Evolutionary conservation across 2,797 vertebrate species (phyloP).

Genomic region (Poeciliopsis gracilis): DNA sequence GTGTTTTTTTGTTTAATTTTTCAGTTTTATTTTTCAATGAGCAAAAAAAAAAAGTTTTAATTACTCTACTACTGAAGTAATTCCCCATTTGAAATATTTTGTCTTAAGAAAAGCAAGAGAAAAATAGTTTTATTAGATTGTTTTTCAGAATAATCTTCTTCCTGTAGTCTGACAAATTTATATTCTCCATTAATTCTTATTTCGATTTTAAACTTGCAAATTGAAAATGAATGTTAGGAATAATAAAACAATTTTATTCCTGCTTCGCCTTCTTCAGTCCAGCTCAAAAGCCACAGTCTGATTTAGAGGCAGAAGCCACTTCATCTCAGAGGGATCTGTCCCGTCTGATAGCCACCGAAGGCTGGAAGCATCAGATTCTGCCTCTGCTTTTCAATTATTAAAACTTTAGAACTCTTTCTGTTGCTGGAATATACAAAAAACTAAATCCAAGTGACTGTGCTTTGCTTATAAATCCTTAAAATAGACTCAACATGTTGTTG

Average conservation of each 20-base stretch:
- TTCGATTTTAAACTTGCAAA: not conserved
- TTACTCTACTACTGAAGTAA: not conserved
- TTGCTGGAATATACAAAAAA: not conserved
- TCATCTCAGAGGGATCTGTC: not conserved
- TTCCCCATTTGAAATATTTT: not conserved
- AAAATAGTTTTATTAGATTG: not conserved
- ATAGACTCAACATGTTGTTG: not conserved
- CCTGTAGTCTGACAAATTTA: not conserved
- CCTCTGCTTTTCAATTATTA: not conserved
- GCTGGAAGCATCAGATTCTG: not conserved
- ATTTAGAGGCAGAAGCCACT: not conserved
- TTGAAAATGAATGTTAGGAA: not conserved
- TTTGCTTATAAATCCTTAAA: not conserved
- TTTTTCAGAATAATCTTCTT: not conserved
- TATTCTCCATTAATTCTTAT: not conserved
- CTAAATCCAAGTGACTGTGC: not conserved
- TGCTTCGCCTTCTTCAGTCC: not conserved
- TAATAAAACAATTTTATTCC: not conserved
- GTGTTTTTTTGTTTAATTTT: not conserved
- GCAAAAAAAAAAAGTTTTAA: not conserved
- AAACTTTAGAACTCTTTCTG: not conserved
- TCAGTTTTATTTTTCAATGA: not conserved
- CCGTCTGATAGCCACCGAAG: not conserved
- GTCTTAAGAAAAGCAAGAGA: not conserved
- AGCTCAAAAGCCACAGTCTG: not conserved